These are phyloP conservation scores for Nematostella vectensis DNA, from an alignment of 92 coral and sea anemone species.

Conservation along the genomic window DNA sequence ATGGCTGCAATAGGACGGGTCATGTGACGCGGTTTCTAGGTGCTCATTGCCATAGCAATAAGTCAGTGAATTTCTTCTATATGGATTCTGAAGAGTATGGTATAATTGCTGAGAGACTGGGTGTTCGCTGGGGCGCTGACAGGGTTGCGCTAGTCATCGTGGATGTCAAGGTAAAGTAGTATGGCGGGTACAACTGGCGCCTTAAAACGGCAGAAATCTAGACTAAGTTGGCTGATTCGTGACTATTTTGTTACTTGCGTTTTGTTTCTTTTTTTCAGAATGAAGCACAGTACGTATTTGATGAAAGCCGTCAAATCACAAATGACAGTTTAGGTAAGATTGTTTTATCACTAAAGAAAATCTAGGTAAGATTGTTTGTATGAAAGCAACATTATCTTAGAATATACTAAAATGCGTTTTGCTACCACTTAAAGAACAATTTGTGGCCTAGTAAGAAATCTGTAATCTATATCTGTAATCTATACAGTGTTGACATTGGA, in stretches of 20 bases:
- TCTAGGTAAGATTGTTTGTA: too few species aligned
- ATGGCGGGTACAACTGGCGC: background rate
- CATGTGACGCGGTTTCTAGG: conserved; percentile 54
- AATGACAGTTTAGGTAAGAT: background rate
- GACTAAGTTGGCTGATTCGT: too few species aligned
- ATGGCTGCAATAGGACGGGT: conserved; percentile 38
- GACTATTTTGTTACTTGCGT: too few species aligned
- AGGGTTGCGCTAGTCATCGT: conserved; percentile 64
- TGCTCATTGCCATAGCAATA: conserved; percentile 92
- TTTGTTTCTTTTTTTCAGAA: conserved; percentile 46
- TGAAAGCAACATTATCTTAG: too few species aligned
- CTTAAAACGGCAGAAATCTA: too few species aligned
- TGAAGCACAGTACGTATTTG: conserved; percentile 78
- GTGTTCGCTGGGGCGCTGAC: conserved; percentile 28
- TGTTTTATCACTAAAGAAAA: too few species aligned
- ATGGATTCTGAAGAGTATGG: conserved; percentile 86
- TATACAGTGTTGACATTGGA: too few species aligned
- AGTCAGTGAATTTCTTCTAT: conserved; percentile 72
- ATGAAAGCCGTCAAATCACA: background rate
- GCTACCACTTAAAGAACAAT: too few species aligned
- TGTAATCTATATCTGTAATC: too few species aligned
- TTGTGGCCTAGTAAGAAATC: too few species aligned
- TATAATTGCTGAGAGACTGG: conserved; percentile 73
- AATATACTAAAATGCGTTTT: too few species aligned
- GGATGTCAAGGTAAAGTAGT: conserved; percentile 53